phyloP scores from a whole-genome alignment of 2,888 invertebrate species.

The Trissoscelio sp. region DNA sequence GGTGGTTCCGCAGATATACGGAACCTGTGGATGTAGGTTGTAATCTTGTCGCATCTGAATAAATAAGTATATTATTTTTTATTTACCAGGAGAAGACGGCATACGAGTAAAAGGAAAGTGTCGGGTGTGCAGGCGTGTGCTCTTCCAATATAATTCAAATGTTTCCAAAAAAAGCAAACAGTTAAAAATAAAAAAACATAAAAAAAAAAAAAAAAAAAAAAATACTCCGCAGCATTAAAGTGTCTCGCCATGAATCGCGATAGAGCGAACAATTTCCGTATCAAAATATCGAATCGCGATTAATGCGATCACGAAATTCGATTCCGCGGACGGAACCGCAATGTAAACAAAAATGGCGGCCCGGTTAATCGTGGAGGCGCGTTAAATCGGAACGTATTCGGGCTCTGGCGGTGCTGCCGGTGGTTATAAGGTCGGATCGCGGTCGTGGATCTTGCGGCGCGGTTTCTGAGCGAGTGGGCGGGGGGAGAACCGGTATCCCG shows the following conservation, averaged over 20 bases:
- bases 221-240: not conserved
- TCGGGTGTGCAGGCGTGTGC: no score
- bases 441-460: constrained; percentile 57
- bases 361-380: constrained; percentile 39
- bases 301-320: constrained; percentile 43
- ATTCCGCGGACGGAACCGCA: constrained; percentile 29
- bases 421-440: constrained; percentile 52
- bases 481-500: constrained; percentile 57
- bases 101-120: no score
- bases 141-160: no score
- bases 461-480: constrained; percentile 28
- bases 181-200: no score
- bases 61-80: no score
- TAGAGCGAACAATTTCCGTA: constrained; percentile 41
- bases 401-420: constrained; percentile 42
- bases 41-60: no score
- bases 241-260: constrained; percentile 29
- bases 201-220: not conserved
- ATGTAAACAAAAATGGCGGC: constrained; percentile 48
- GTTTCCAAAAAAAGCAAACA: no score
- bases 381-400: constrained; percentile 58
- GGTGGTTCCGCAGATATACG: no score
- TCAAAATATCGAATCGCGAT: constrained; percentile 44
- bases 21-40: no score
- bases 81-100: no score